phyloP scores from a whole-genome alignment of 2,888 invertebrate genomes.

The Orchestes rusci region DNA sequence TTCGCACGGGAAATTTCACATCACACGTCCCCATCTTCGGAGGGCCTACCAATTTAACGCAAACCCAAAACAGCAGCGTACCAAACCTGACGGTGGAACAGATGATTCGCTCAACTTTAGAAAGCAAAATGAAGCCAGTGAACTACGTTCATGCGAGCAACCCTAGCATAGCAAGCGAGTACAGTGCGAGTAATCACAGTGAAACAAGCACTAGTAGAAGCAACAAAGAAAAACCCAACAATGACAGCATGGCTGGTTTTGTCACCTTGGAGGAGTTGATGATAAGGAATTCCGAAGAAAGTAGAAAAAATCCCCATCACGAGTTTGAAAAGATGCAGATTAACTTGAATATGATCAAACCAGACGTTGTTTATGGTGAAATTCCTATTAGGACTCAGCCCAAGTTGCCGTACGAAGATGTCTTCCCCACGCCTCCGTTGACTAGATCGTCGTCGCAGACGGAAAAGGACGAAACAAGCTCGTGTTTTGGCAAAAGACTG shows the following conservation, averaged over 20 bases:
- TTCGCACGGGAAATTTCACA: slow-evolving; percentile 43
- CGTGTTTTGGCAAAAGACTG: slow-evolving; percentile 42
- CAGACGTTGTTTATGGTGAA: slow-evolving; percentile 52
- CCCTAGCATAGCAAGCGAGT: slow-evolving; percentile 57
- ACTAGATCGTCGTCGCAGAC: slow-evolving; percentile 32
- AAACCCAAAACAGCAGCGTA: slow-evolving; percentile 38
- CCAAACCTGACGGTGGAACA: slow-evolving; percentile 37
- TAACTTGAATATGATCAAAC: slow-evolving; percentile 43
- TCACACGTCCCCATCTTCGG: slow-evolving; percentile 42
- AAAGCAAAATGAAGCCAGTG: slow-evolving; percentile 8
- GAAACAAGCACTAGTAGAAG: slow-evolving; percentile 6
- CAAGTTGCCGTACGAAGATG: slow-evolving; percentile 18
- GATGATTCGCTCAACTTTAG: slow-evolving; percentile 6
- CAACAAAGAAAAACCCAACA: slow-evolving; percentile 35
- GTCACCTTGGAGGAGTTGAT: slow-evolving; percentile 74
- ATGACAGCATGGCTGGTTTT: slow-evolving; percentile 58
- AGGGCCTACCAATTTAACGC: slow-evolving; percentile 31
- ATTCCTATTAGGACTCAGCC: slow-evolving; percentile 38
- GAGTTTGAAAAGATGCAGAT: slow-evolving; percentile 35
- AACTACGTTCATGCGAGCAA: slow-evolving; percentile 64
- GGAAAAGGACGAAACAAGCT: slow-evolving; percentile 31
- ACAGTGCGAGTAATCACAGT: slow-evolving; percentile 16
- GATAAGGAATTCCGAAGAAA: slow-evolving; percentile 70
- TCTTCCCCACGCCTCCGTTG: slow-evolving; percentile 17
- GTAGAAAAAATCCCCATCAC: slow-evolving; percentile 45